phyloP scores from a whole-genome alignment of 2,888 invertebrate genomes.

The Eupsilia transversa region DNA sequence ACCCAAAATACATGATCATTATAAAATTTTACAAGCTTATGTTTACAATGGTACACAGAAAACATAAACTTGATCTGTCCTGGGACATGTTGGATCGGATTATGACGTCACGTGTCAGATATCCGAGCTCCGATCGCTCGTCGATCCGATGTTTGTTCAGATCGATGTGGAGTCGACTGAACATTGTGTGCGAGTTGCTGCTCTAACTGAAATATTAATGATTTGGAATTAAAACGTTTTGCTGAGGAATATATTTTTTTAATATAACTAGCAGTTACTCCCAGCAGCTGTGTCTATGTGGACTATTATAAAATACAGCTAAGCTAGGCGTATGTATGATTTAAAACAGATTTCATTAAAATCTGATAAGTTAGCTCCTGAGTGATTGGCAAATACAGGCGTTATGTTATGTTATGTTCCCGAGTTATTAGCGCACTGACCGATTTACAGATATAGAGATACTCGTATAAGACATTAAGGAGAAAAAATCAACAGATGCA shows the following conservation, averaged over 20 bases:
- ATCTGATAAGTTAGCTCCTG: background rate
- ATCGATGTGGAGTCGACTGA: background rate
- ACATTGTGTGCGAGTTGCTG: conserved; percentile 9
- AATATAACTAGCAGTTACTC: background rate
- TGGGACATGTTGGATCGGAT: conserved; percentile 36
- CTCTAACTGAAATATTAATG: background rate
- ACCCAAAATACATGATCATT: background rate
- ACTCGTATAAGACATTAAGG: too few relatives aligned
- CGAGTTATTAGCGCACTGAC: background rate
- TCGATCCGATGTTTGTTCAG: conserved; percentile 19
- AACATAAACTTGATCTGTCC: conserved; percentile 15
- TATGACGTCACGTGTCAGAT: conserved; percentile 53
- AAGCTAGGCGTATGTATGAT: background rate
- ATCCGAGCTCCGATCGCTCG: conserved; percentile 15
- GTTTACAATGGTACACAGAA: background rate
- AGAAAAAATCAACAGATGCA: too few relatives aligned
- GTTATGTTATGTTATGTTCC: background rate
- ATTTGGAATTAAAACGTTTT: background rate
- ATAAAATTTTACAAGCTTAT: background rate
- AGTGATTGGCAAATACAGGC: too few relatives aligned
- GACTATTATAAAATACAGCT: too few relatives aligned
- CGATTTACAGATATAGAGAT: background rate
- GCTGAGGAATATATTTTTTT: background rate
- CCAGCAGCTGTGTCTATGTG: background rate
- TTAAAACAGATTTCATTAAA: background rate